Conservation (phyloP, 2,797 vertebrate species). For the Myotis myotis region DNA sequence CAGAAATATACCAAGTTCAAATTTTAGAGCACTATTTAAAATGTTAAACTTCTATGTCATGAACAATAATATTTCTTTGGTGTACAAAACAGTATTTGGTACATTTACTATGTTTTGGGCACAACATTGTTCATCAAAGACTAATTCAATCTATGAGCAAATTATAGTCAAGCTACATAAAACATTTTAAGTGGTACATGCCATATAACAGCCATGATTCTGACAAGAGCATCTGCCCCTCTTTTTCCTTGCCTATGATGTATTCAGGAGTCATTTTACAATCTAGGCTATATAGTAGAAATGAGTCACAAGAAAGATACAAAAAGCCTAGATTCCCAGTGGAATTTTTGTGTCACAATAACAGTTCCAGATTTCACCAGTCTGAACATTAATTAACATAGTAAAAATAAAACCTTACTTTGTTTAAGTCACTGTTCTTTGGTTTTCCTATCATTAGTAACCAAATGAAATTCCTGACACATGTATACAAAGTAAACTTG, state of each 20-base stretch:
- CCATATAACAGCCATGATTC: neutral
- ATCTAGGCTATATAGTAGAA: neutral
- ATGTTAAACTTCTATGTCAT: slow-evolving; percentile 21
- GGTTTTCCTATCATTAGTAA: slow-evolving; percentile 45
- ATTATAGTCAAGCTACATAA: neutral
- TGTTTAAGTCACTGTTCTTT: slow-evolving; percentile 24
- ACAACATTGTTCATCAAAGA: neutral
- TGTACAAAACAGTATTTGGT: neutral
- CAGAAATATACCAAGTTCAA: slow-evolving; percentile 33
- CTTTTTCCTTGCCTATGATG: slow-evolving; percentile 6
- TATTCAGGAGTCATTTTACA: slow-evolving; percentile 35
- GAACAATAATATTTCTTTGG: slow-evolving; percentile 28
- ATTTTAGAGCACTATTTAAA: slow-evolving; percentile 58
- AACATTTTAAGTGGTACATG: slow-evolving; percentile 34
- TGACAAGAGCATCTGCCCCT: neutral
- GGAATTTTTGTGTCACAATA: neutral
- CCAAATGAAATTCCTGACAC: slow-evolving; percentile 38
- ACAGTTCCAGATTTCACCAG: neutral
- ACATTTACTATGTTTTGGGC: slow-evolving; percentile 6
- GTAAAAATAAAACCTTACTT: slow-evolving; percentile 39
- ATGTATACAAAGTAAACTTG: slow-evolving; percentile 7
- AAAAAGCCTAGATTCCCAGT: neutral
- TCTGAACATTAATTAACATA: slow-evolving; percentile 31
- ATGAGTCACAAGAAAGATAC: slow-evolving; percentile 14
- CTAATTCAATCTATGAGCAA: slow-evolving; percentile 43